A percentile compares a stretch with the other conserved stretches of the same genome.
Conservation (phyloP, 2,113 vertebrate species). For the Balaeniceps rex region DNA sequence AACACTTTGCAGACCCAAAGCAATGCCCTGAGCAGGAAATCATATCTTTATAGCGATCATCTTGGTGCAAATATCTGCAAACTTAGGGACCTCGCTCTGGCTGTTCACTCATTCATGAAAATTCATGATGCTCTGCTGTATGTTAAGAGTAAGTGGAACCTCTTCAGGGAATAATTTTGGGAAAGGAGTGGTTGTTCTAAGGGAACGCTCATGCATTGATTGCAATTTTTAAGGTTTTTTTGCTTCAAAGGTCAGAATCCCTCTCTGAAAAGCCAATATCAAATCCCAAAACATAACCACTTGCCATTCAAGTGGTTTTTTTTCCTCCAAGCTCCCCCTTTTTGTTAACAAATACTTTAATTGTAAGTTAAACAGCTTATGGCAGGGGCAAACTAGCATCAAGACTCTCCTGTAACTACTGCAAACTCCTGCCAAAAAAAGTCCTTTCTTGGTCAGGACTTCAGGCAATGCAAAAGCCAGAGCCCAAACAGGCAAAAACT, state of each 20-base stretch:
- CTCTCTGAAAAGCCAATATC: not conserved
- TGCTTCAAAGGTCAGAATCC: not conserved
- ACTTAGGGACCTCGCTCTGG: not conserved
- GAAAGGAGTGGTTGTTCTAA: not conserved
- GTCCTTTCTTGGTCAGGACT: not conserved
- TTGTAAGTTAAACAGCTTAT: not conserved
- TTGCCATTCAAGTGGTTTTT: not conserved
- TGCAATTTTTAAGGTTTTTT: not conserved
- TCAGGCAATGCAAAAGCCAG: not conserved
- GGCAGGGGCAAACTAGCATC: not conserved
- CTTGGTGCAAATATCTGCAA: not conserved
- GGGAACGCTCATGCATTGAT: not conserved
- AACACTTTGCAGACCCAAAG: not conserved
- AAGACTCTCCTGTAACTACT: not conserved
- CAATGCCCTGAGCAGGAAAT: not conserved
- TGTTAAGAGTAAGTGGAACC: not conserved
- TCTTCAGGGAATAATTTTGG: not conserved
- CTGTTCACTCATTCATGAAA: conserved; percentile 13
- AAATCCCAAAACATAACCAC: not conserved
- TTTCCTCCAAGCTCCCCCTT: not conserved
- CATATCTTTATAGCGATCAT: not conserved
- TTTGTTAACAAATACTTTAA: not conserved
- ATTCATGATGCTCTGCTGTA: not conserved
- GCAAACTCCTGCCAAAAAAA: not conserved
- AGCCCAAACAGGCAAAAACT: not conserved